A percentile compares a stretch with the other conserved stretches of the same genome.
These are phyloP conservation scores for Onthophagus sagittarius DNA, from an alignment of 2,888 invertebrate genomes.

Conservation along the genomic window DNA sequence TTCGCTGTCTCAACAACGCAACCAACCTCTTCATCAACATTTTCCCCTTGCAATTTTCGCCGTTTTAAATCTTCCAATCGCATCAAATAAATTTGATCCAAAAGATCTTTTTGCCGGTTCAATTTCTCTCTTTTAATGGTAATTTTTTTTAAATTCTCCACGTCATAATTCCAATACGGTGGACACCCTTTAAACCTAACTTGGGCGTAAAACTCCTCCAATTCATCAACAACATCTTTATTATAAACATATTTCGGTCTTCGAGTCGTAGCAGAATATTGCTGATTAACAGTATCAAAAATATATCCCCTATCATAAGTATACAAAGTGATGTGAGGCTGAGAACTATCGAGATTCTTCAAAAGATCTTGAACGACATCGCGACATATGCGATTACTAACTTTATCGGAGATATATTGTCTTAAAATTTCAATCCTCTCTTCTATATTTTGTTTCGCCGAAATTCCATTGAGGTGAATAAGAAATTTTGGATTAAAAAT, in stretches of 20 bases:
- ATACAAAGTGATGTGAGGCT: conserved; percentile 18
- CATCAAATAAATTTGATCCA: conserved; percentile 15
- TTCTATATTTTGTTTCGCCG: conserved; percentile 7
- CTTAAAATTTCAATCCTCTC: conserved; percentile 23
- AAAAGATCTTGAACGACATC: conserved; percentile 30
- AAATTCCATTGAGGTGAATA: conserved; percentile 20
- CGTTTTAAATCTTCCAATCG: conserved; percentile 4
- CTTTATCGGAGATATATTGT: conserved; percentile 27
- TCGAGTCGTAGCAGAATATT: conserved; percentile 23
- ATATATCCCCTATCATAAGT: conserved; percentile 33
- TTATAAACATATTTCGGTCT: conserved; percentile 35
- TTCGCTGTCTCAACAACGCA: background rate
- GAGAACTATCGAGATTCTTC: conserved; percentile 15
- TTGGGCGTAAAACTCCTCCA: conserved; percentile 34
- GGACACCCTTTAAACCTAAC: conserved; percentile 28
- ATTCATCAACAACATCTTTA: conserved; percentile 30
- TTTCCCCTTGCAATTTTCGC: conserved; percentile 23
- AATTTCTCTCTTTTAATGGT: conserved; percentile 31
- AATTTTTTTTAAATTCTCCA: conserved; percentile 29
- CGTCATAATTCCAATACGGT: conserved; percentile 34
- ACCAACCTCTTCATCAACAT: conserved; percentile 4
- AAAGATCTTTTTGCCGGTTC: conserved; percentile 19
- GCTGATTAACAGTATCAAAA: conserved; percentile 36
- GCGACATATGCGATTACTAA: conserved; percentile 27
- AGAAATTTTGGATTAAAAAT: conserved; percentile 23